Conservation (phyloP, 2,888 invertebrate genomes). For the Omphaloscelis lunosa region DNA sequence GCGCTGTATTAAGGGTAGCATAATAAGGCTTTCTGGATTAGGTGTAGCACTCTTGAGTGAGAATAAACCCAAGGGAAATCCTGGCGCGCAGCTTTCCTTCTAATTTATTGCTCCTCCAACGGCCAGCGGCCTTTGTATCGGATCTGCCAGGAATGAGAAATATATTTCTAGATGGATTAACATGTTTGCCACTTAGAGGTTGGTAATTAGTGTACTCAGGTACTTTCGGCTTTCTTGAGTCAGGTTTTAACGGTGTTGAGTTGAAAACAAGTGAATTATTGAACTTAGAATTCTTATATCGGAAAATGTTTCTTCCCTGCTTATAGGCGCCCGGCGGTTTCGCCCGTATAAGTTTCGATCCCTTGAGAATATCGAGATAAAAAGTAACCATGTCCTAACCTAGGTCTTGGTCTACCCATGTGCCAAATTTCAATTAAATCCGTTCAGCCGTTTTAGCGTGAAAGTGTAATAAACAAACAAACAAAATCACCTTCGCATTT, state of each 20-base stretch:
- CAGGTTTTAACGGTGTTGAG: slow-evolving; percentile 18
- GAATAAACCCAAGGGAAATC: slow-evolving; percentile 91
- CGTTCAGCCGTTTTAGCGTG: too few relatives aligned
- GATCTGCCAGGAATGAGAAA: slow-evolving; percentile 87
- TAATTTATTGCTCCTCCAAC: slow-evolving; percentile 89
- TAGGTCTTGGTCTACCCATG: too few relatives aligned
- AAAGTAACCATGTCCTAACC: too few relatives aligned
- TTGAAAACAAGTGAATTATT: slow-evolving; percentile 12
- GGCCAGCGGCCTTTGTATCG: slow-evolving; percentile 90
- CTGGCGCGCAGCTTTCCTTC: slow-evolving; percentile 89
- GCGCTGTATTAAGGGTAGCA: slow-evolving; percentile 90
- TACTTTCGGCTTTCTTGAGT: slow-evolving; percentile 68
- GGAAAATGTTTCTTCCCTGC: neutral
- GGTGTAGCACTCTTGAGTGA: slow-evolving; percentile 90
- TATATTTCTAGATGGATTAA: slow-evolving; percentile 89
- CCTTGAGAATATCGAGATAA: too few relatives aligned
- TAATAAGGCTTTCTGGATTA: slow-evolving; percentile 91
- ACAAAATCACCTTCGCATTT: too few relatives aligned
- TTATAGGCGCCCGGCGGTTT: too few relatives aligned
- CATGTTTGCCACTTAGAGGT: slow-evolving; percentile 83
- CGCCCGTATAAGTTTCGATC: too few relatives aligned
- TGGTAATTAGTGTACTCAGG: slow-evolving; percentile 83
- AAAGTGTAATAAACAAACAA: too few relatives aligned
- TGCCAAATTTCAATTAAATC: too few relatives aligned
- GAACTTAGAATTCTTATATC: neutral